These are phyloP conservation scores for Zenarchopterus dispar DNA, from an alignment of 2,797 vertebrate genomes.

Conservation along the genomic window DNA sequence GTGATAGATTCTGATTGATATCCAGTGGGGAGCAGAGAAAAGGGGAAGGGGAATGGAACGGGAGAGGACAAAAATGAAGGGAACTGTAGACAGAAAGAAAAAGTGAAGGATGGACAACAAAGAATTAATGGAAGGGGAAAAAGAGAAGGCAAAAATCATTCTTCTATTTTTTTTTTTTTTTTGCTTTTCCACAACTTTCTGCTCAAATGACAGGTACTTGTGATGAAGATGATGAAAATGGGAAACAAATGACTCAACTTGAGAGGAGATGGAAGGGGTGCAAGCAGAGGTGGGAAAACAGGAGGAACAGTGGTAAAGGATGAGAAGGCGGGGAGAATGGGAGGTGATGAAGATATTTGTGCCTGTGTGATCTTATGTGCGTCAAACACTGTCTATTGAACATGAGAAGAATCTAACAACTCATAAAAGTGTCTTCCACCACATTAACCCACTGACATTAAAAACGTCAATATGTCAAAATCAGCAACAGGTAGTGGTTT, in stretches of 20 bases:
- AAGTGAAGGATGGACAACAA: neutral
- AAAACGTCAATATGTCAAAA: no score
- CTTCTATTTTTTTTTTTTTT: no score
- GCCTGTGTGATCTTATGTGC: neutral
- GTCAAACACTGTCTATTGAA: neutral
- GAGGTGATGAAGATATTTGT: neutral
- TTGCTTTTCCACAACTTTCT: neutral
- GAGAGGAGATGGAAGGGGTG: constrained; percentile 7
- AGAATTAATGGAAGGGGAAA: neutral
- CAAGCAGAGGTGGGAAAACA: constrained; percentile 26
- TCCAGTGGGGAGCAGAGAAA: constrained; percentile 72
- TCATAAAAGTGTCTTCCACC: no score
- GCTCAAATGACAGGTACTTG: neutral
- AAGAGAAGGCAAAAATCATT: no score
- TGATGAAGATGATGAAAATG: neutral
- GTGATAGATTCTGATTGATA: constrained; percentile 86
- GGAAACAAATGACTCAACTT: neutral
- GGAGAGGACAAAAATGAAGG: neutral
- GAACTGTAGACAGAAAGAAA: neutral
- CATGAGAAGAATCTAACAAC: neutral
- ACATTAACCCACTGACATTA: no score
- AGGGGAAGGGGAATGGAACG: constrained; percentile 1
- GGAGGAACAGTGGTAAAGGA: constrained; percentile 11
- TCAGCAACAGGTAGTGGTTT: no score
- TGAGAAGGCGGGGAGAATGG: neutral